These are phyloP conservation scores for Basileuterus tristriatus DNA, from an alignment of 2,797 vertebrate species.

Conservation along the genomic window DNA sequence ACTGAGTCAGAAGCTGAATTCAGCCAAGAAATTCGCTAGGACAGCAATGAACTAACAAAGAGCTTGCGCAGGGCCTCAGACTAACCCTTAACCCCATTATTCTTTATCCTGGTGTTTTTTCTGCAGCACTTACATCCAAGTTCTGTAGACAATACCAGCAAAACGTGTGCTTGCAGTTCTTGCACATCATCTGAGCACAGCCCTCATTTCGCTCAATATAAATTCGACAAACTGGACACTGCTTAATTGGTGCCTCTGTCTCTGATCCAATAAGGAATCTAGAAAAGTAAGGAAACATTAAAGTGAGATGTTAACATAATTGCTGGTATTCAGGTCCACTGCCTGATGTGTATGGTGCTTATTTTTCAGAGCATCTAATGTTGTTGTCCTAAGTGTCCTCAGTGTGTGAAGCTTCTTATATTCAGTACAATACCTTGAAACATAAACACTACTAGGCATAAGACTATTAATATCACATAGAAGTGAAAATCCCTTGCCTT, in stretches of 20 bases:
- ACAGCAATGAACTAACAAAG: background rate
- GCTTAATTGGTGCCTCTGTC: constrained; percentile 86
- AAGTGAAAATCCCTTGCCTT: background rate
- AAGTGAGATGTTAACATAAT: background rate
- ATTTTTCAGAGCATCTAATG: background rate
- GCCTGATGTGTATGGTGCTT: background rate
- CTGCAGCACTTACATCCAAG: constrained; percentile 86
- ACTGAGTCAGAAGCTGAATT: background rate
- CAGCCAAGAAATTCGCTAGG: background rate
- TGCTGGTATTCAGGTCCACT: background rate
- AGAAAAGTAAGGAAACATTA: constrained; percentile 2
- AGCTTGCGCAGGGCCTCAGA: background rate
- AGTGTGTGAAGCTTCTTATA: background rate
- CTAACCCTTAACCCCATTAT: background rate
- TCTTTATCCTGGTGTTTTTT: background rate
- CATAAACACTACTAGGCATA: background rate
- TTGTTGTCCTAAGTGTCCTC: background rate
- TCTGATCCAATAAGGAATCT: constrained; percentile 77
- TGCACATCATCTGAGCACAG: constrained; percentile 98
- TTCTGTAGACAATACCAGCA: constrained; percentile 98
- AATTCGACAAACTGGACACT: constrained; percentile 90
- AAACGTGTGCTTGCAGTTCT: constrained; percentile 97
- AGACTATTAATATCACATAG: background rate
- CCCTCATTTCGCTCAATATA: constrained; percentile 96
- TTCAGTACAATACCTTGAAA: background rate